These are phyloP conservation scores for Pilophorus perplexus DNA, from an alignment of 2,888 invertebrate genomes.

Conservation along the genomic window DNA sequence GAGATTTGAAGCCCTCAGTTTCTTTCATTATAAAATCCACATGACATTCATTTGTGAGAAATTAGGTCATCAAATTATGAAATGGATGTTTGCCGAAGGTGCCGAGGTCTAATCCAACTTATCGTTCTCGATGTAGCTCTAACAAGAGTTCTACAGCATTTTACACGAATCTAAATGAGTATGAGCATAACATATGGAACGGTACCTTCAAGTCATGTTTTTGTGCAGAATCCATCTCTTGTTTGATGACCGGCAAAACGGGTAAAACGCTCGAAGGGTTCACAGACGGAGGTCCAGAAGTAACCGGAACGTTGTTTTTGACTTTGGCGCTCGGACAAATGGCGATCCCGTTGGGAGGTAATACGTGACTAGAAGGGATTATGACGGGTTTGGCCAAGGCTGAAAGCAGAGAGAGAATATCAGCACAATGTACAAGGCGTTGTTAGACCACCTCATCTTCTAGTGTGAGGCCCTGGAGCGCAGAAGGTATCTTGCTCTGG, in stretches of 20 bases:
- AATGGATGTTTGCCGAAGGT: too few species aligned
- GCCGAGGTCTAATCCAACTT: too few species aligned
- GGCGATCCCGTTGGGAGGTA: slow-evolving; percentile 13
- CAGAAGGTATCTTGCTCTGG: too few species aligned
- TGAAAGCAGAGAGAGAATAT: neutral
- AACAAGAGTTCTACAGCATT: too few species aligned
- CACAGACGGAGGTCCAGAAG: neutral
- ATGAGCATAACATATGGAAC: too few species aligned
- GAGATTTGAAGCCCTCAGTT: neutral
- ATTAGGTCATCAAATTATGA: too few species aligned
- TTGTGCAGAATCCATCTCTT: slow-evolving; percentile 15
- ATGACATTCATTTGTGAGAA: neutral
- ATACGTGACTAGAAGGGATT: slow-evolving; percentile 16
- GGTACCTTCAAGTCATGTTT: slow-evolving; percentile 26
- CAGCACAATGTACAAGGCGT: neutral
- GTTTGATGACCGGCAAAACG: neutral
- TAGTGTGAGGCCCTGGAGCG: too few species aligned
- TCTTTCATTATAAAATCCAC: neutral
- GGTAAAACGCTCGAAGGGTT: neutral
- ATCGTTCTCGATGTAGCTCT: too few species aligned
- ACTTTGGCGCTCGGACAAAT: slow-evolving; percentile 21
- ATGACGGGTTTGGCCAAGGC: slow-evolving; percentile 21
- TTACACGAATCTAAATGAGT: too few species aligned
- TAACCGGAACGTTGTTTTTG: slow-evolving; percentile 2
- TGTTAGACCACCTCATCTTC: neutral